Conservation (phyloP, 2,113 vertebrate genomes). For the Solea senegalensis region DNA sequence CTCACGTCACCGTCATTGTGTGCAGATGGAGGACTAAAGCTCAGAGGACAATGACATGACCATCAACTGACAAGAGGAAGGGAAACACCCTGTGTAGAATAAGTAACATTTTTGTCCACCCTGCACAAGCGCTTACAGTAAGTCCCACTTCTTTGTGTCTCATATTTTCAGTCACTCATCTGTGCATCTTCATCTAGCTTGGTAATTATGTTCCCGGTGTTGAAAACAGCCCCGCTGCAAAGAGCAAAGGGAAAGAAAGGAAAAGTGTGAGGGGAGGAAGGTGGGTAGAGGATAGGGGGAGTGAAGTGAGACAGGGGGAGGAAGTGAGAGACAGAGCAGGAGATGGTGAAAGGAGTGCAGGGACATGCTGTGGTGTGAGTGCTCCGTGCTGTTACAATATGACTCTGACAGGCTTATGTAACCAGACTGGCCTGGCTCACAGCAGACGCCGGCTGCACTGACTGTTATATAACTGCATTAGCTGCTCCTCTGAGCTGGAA, state of each 20-base stretch:
- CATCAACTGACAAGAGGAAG: neutral
- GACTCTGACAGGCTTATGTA: conserved; percentile 83
- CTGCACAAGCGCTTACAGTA: neutral
- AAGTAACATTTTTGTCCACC: neutral
- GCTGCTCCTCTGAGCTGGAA: conserved; percentile 72
- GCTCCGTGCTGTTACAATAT: conserved; percentile 75
- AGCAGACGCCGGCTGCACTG: conserved; percentile 79
- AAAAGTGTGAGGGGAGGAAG: conserved; percentile 23
- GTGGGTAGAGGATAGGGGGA: conserved; percentile 7
- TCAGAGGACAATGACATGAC: neutral
- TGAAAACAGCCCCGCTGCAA: conserved; percentile 34
- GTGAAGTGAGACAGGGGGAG: conserved; percentile 47
- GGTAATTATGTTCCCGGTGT: conserved; percentile 47
- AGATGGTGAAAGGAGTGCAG: conserved; percentile 60
- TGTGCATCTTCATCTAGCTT: conserved; percentile 42
- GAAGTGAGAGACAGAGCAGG: conserved; percentile 64
- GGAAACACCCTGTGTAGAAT: neutral
- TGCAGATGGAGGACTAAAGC: neutral
- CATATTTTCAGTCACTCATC: conserved; percentile 16
- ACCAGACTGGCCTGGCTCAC: conserved; percentile 78
- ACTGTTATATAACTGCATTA: conserved; percentile 85
- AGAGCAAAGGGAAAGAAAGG: conserved; percentile 13
- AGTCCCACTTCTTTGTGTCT: conserved; percentile 33
- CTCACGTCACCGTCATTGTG: conserved; percentile 9
- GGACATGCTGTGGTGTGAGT: conserved; percentile 69